phyloP scores from a whole-genome alignment of 2,888 invertebrate species.

The Petrolisthes manimaculis region DNA sequence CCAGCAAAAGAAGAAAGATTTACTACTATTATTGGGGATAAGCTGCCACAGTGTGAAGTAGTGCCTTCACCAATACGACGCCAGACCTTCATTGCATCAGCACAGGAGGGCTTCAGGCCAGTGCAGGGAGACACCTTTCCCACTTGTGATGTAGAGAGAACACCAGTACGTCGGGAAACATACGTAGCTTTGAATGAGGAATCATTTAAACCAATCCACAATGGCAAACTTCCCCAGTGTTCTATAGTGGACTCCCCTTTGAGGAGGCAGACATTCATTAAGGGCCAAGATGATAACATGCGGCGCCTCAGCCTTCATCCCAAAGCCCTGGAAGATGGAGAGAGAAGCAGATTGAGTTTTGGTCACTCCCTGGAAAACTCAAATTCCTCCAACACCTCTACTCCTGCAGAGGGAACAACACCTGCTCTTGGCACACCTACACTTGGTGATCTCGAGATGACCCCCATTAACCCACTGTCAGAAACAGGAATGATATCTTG shows the following conservation, averaged over 20 bases:
- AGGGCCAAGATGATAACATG: constrained; percentile 19
- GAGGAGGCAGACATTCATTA: constrained; percentile 57
- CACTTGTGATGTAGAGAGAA: constrained; percentile 10
- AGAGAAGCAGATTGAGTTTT: neutral
- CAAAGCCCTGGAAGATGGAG: neutral
- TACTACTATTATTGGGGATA: constrained; percentile 11
- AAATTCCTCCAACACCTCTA: constrained; percentile 31
- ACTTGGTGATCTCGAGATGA: constrained; percentile 9
- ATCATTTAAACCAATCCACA: constrained; percentile 32
- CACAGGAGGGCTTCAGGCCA: neutral
- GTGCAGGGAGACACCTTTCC: constrained; percentile 24
- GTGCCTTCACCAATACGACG: constrained; percentile 45
- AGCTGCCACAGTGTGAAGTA: constrained; percentile 47
- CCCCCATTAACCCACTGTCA: constrained; percentile 29
- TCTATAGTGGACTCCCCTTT: constrained; percentile 46
- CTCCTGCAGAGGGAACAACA: constrained; percentile 30
- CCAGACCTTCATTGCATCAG: constrained; percentile 47
- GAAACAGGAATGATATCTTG: neutral
- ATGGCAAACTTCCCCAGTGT: constrained; percentile 39
- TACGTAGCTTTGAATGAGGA: constrained; percentile 34
- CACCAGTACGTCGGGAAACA: constrained; percentile 60
- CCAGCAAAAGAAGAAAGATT: constrained; percentile 15
- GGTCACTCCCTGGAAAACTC: constrained; percentile 19
- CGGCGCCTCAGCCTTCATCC: constrained; percentile 19
- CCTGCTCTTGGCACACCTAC: constrained; percentile 19